Conservation (phyloP, 1,140 invertebrate species). For the Manduca sexta region DNA sequence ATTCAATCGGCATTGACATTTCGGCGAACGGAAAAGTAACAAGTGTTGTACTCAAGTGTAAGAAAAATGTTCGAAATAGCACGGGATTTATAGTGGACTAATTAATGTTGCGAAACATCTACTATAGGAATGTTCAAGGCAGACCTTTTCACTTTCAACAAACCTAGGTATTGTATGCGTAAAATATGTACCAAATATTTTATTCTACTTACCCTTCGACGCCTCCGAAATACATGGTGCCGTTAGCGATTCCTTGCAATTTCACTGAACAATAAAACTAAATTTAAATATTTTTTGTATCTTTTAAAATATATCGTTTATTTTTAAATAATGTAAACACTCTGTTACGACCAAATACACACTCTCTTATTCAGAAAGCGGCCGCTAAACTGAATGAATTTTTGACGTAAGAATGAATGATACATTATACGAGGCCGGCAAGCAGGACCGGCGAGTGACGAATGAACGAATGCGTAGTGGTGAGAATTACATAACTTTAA, state of each 20-base stretch:
- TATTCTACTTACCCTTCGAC: constrained; percentile 52
- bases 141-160: constrained; percentile 57
- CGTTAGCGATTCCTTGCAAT: neutral
- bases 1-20: constrained; percentile 16
- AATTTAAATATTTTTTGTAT: neutral
- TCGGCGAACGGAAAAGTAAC: constrained; percentile 1
- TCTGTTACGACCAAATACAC: constrained; percentile 11
- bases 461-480: too few species aligned
- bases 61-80: too few species aligned
- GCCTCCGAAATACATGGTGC: constrained; percentile 50
- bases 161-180: constrained; percentile 7
- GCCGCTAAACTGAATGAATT: constrained; percentile 20
- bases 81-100: neutral
- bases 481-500: neutral
- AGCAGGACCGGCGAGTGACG: too few species aligned
- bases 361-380: constrained; percentile 28
- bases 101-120: constrained; percentile 28
- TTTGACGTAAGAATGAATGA: neutral
- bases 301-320: neutral
- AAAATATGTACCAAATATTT: constrained; percentile 11
- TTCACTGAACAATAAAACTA: constrained; percentile 7
- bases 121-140: constrained; percentile 43
- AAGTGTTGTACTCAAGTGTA: too few species aligned
- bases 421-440: too few species aligned
- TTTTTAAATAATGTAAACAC: constrained; percentile 5